Evolutionary conservation across 2,797 vertebrate genomes (phyloP), one percentile per base, ranked within the genome.

Genomic region (Oryzias dopingdopingensis): DNA sequence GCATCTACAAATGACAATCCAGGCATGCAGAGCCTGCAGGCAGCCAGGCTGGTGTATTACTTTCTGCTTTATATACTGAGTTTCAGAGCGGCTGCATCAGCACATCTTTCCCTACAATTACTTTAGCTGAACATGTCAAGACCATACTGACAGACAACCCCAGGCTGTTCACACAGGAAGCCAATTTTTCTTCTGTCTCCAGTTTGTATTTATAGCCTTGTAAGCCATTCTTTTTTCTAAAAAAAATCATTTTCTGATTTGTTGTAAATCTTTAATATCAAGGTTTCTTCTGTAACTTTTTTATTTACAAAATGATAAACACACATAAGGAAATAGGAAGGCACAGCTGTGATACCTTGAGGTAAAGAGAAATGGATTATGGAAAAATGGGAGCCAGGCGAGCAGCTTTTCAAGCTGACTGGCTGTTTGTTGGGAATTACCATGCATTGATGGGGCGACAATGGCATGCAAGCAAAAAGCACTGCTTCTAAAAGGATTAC

Each of bases 401-500:
- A 75, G 72, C 50, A 5, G 14, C 29, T 56, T 37, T 50, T 49
- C 53, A 47, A 53, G 70, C 53, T 50, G 70, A 52, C 74, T 64
- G 69, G 64, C 63, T 79, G 74, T 76, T 86, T 82, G 80, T 73
- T 66, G 62, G 79, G 80, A 83, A 83, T 87, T 77, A 81, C 77
- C 73, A 67, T 85, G 62, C 66, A 78, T 83, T 84, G 84, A 88
- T 82, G 76, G 79, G 74, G 74, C 84, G 85, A 85, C 82, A 81
- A 72, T 83, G 76, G 61, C 74, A 78, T 65, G 56, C 61, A 51
- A 76, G 66, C 62, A 67, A 68, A 37, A 67, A 59, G 72, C 60
- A 42, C 71, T 62, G 75, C 73, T 72, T 57, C 71, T 87, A 87
- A 91, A 80, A 76, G 90, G 90, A 91, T 91, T 90, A 90, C 87